A percentile compares a stretch with the other conserved stretches of the same genome.
These are phyloP conservation scores for Cladopsammia gracilis DNA, from an alignment of 64 coral and sea anemone genomes.

Conservation along the genomic window DNA sequence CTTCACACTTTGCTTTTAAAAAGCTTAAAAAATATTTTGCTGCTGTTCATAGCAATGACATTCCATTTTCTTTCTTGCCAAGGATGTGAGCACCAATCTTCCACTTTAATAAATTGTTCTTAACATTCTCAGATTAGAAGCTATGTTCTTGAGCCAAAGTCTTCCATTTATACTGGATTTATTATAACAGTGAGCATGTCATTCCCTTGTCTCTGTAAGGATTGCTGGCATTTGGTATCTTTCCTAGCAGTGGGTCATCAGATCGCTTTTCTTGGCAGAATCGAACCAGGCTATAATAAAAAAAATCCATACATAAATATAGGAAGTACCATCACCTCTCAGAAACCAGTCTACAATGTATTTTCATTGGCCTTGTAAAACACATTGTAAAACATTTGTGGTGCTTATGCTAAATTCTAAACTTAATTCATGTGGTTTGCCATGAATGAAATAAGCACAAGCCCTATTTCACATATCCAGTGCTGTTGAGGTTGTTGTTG, in stretches of 20 bases:
- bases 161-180: neutral
- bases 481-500: no score
- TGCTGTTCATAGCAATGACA: neutral
- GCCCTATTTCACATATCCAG: no score
- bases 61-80: neutral
- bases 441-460: no score
- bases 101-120: no score
- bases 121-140: no score
- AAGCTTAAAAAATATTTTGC: neutral
- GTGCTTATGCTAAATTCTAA: no score
- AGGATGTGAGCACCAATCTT: neutral
- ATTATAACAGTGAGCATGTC: slow-evolving; percentile 12
- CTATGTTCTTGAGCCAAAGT: neutral
- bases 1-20: neutral
- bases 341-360: neutral
- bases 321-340: neutral
- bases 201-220: slow-evolving; percentile 52
- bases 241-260: slow-evolving; percentile 44
- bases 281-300: neutral
- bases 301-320: neutral
- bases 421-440: no score
- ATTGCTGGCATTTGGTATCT: slow-evolving; percentile 56
- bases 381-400: no score
- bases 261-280: slow-evolving; percentile 48
- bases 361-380: neutral